Evolutionary conservation across 2,113 vertebrate genomes (phyloP), one percentile per base, ranked within the genome.

Genomic region (Sakesphorus luctuosus): DNA sequence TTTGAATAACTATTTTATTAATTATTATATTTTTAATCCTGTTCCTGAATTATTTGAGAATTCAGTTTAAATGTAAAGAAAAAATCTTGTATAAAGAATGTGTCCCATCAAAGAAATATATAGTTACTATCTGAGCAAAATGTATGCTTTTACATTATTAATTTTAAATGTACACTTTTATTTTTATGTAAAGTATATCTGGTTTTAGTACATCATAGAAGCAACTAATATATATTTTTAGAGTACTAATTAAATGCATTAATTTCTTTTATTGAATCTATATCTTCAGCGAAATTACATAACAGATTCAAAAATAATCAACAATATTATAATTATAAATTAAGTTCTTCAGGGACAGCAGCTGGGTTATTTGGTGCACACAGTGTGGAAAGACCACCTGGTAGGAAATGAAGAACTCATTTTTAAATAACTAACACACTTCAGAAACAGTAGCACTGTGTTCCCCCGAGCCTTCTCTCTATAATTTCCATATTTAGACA

Each of bases 371-470:
- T 91, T 13, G 20, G 62, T 85, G 53, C 58, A 76, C 55, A 25
- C 18, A 83, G 40, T 87, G 81, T 93, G 53, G 40, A 94, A 91
- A 94, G 49, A 69, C 66, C 56, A 87, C 84, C 84, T 93, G 78
- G 15, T 23, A 93, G 46, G n/a, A 87, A 62, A 8, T 8, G 49
- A 78, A 87, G 53, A 18, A 69, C 13, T 4, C 68, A 72, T 84
- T 87, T 90, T 87, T 67, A 94, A 94, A 65, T 89, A 91, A 13
- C 73, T 69, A 79, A 65, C 2, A 47, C 18, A 26, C n/a, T 89
- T 91, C 44, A 87, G 50, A 69, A 73, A 46, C 76, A 79, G 36
- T 62, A 31, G 6, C 9, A 66, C 49, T 68, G 26, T 73, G 69
- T 59, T 87, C 18, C 69, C 52, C 38, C 8, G 3, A 18, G 61